Conservation (phyloP, 1,140 invertebrate genomes). For the Andrena cerasifolii region DNA sequence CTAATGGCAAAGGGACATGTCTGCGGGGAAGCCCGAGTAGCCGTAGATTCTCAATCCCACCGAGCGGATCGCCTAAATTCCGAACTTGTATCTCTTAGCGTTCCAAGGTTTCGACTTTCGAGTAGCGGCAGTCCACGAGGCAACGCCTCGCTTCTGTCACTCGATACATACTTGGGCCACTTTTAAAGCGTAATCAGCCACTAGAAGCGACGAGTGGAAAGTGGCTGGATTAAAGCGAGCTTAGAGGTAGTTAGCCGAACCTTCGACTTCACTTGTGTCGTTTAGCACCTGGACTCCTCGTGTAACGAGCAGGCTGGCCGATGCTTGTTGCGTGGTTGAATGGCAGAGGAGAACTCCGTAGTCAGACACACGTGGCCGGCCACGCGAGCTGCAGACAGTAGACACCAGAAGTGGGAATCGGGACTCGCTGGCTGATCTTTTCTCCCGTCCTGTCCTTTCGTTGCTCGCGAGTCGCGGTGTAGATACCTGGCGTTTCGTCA, state of each 20-base stretch:
- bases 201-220: not conserved
- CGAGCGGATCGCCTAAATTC: too few relatives aligned
- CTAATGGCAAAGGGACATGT: not conserved
- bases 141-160: not conserved
- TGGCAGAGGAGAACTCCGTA: not conserved
- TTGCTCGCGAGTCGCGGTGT: not conserved
- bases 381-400: constrained; percentile 35
- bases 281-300: constrained; percentile 9
- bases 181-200: too few relatives aligned
- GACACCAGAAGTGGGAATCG: constrained; percentile 24
- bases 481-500: not conserved
- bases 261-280: constrained; percentile 19
- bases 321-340: constrained; percentile 1
- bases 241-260: not conserved
- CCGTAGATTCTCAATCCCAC: too few relatives aligned
- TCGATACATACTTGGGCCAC: too few relatives aligned
- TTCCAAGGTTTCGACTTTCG: too few relatives aligned
- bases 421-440: constrained; percentile 2
- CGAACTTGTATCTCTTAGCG: too few relatives aligned
- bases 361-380: constrained; percentile 36
- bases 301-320: constrained; percentile 3
- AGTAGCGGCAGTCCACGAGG: not conserved
- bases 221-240: constrained; percentile 7
- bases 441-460: not conserved
- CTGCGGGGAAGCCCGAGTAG: too few relatives aligned